Evolutionary conservation across 1,140 invertebrate genomes (phyloP).

Genomic region (Globodera rostochiensis): DNA sequence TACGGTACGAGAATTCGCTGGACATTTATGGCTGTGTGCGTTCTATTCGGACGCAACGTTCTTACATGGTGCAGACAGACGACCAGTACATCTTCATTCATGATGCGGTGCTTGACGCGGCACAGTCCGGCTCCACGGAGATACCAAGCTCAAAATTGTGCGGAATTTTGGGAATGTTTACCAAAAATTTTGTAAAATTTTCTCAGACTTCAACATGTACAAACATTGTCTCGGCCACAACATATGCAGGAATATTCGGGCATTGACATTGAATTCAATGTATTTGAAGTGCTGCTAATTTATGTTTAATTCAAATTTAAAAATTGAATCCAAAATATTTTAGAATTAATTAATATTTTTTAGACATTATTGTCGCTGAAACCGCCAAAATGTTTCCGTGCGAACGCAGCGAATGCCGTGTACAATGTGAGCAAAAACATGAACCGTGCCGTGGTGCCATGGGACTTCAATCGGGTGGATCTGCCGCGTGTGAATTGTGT

Average conservation of each 20-base stretch:
- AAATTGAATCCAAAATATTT: constrained; percentile 21
- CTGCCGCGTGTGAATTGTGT: constrained; percentile 78
- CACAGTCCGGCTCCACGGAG: constrained; percentile 91
- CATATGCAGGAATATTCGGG: constrained; percentile 73
- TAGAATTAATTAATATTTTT: constrained; percentile 35
- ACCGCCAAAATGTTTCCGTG: constrained; percentile 87
- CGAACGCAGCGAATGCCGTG: constrained; percentile 85
- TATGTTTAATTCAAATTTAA: no score
- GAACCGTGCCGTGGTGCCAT: constrained; percentile 93
- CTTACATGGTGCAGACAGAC: constrained; percentile 94
- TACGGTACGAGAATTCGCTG: constrained; percentile 91
- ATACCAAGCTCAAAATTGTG: constrained; percentile 87
- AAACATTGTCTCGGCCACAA: constrained; percentile 79
- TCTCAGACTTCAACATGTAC: constrained; percentile 76
- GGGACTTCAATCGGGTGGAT: constrained; percentile 89
- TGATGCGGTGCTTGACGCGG: constrained; percentile 90
- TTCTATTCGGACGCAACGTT: constrained; percentile 89
- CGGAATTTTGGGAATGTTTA: background rate
- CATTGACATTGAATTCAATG: constrained; percentile 97
- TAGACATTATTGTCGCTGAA: constrained; percentile 90
- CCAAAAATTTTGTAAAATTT: background rate
- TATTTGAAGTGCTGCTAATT: constrained; percentile 46
- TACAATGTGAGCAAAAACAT: constrained; percentile 98
- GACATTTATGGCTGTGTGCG: constrained; percentile 99
- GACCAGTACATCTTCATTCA: constrained; percentile 99